Evolutionary conservation across 2,113 vertebrate species (phyloP).

Genomic region (Raja brachyura): DNA sequence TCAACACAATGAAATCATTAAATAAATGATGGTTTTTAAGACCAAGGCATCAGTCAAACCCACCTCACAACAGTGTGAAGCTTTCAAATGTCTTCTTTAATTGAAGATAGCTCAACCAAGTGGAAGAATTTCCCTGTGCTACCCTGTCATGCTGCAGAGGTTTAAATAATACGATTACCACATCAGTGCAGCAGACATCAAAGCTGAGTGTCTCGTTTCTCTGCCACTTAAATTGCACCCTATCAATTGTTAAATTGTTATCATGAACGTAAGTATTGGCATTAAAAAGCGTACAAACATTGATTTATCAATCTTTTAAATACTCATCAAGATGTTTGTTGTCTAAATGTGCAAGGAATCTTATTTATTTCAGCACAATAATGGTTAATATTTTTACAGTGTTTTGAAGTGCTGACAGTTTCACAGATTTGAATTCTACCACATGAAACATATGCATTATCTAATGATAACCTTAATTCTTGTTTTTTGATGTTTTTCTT

Average conservation of each 20-base stretch:
- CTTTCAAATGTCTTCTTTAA: constrained; percentile 14
- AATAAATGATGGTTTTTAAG: constrained; percentile 30
- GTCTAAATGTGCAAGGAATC: not conserved
- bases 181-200: constrained; percentile 5
- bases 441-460: not conserved
- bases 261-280: constrained; percentile 27
- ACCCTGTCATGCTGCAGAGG: constrained; percentile 13
- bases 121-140: constrained; percentile 9
- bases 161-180: constrained; percentile 34
- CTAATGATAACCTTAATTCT: not conserved
- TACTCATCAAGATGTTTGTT: not conserved
- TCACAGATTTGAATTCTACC: not conserved
- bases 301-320: constrained; percentile 34
- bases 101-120: constrained; percentile 29
- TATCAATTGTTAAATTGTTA: constrained; percentile 36
- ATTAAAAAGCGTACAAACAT: constrained; percentile 12
- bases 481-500: not conserved
- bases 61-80: constrained; percentile 26
- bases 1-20: constrained; percentile 22
- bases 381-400: constrained; percentile 28
- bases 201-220: not conserved
- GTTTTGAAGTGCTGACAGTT: not conserved
- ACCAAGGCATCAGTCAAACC: constrained; percentile 21
- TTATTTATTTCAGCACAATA: constrained; percentile 15
- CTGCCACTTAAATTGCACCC: constrained; percentile 34